Percentiles rank a stretch among this genome's conserved stretches.
phyloP scores from a whole-genome alignment of 1,140 invertebrate species.

The Alviniconcha marisindica region DNA sequence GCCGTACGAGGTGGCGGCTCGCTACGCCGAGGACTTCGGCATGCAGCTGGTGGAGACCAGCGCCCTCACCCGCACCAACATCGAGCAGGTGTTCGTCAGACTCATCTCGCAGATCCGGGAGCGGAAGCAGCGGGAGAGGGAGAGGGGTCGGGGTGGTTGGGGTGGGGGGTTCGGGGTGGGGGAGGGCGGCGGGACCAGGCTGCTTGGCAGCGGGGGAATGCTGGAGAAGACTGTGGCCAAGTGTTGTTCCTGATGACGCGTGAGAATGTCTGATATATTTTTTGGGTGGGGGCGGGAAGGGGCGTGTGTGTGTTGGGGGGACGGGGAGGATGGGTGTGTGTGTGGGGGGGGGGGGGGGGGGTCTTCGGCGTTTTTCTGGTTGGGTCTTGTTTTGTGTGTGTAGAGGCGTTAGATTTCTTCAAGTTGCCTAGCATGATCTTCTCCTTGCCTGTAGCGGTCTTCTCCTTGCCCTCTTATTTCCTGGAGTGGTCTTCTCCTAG shows the following conservation, averaged over 20 bases:
- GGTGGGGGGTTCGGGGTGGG: background rate
- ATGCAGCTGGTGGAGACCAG: slow-evolving; percentile 27
- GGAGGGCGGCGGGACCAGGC: background rate
- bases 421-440: too few relatives aligned
- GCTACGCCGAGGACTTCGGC: slow-evolving; percentile 26
- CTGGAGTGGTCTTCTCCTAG: too few relatives aligned
- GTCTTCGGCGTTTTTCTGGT: too few relatives aligned
- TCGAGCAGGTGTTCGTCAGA: slow-evolving; percentile 25
- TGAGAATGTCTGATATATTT: background rate
- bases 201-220: background rate
- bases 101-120: slow-evolving; percentile 27
- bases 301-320: too few relatives aligned
- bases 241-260: slow-evolving; percentile 9
- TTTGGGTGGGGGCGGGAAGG: too few relatives aligned
- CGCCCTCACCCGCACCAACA: slow-evolving; percentile 14
- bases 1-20: background rate
- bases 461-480: too few relatives aligned
- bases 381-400: too few relatives aligned
- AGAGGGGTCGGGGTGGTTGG: background rate
- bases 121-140: background rate
- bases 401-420: too few relatives aligned
- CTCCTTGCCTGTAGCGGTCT: too few relatives aligned
- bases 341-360: too few relatives aligned
- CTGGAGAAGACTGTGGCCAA: background rate
- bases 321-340: too few relatives aligned